Percentiles rank a stretch among this genome's conserved stretches.
phyloP scores from a whole-genome alignment of 1,140 invertebrate genomes.

The Drosophila mojavensis region DNA sequence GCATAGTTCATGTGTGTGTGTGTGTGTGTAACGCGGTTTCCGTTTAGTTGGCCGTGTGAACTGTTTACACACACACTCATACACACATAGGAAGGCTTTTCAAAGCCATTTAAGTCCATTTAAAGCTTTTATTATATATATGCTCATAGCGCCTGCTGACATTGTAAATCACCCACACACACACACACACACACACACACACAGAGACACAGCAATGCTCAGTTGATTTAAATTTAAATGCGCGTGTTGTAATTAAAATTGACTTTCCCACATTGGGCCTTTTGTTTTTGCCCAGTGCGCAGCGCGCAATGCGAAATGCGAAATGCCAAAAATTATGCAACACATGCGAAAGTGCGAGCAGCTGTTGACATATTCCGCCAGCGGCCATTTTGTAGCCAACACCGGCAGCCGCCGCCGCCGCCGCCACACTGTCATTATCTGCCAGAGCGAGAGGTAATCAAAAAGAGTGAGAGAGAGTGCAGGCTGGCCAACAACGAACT shows the following conservation, averaged over 20 bases:
- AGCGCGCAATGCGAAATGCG: conserved; percentile 28
- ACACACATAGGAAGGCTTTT: conserved; percentile 24
- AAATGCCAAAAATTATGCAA: conserved; percentile 68
- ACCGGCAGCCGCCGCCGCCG: conserved; percentile 15
- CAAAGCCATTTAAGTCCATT: conserved; percentile 49
- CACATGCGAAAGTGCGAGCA: conserved; percentile 46
- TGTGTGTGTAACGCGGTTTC: conserved; percentile 46
- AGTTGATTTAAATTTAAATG: conserved; percentile 72
- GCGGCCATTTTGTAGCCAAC: conserved; percentile 67
- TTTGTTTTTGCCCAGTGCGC: conserved; percentile 18
- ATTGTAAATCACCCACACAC: conserved; percentile 42
- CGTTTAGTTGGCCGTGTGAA: conserved; percentile 77
- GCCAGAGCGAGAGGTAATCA: conserved; percentile 15
- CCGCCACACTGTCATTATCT: conserved; percentile 41
- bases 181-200: conserved; percentile 15
- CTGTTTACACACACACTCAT: conserved; percentile 60
- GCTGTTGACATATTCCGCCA: conserved; percentile 69
- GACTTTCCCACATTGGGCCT: conserved; percentile 55
- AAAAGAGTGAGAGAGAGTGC: background rate
- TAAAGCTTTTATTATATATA: conserved; percentile 47
- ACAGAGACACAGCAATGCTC: conserved; percentile 11
- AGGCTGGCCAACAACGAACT: background rate
- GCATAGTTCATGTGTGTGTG: background rate
- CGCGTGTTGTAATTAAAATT: conserved; percentile 69
- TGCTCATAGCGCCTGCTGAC: conserved; percentile 4